Base-by-base conservation (phyloP, 2,113 vertebrate genomes). In the Sapajus apella region DNA sequence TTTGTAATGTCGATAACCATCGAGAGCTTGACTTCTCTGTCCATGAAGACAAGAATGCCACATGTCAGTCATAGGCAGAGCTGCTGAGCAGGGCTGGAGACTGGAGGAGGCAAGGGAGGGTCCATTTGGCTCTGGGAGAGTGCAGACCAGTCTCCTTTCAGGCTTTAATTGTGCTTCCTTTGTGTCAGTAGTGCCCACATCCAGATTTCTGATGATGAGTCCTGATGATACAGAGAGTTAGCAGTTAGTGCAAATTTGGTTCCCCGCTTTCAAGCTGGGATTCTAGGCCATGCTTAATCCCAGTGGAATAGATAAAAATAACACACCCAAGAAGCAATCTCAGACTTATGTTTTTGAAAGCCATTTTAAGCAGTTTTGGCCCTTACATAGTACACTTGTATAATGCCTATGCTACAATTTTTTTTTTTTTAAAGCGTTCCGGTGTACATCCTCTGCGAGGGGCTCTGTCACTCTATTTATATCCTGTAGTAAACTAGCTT, bases 1-100 rank as follows among this genome's bases (percentile, higher is more conserved):
- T 99, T 99, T 98, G 98, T 98, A 98, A 98, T 99, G 99, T 99
- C 99, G 99, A 99, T 99, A 99, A 99, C 99, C 99, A 99, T 99
- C 99, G 98, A 95, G 98, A 98, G 98, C 98, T 99, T 98, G 99
- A 99, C 99, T 98, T 99, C 98, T 98, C 98, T 98, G 99, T 98
- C 99, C 99, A 98, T 98, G 98, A 99, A 99, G 99, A 99, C 99
- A 99, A 98, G 99, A 99, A 99, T 99, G 99, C 99, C 99, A 99
- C 98, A 98, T 99, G 99, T 99, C 99, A 99, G 98, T 99, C 99
- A 99, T 97, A 98, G 81, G 32, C 84, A 98, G 97, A 97, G 91
- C 97, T 45, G 55, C 92, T 61, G 95, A 97, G 96, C 98, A 96
- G 96, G 97, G 94, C 96, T 97, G 68, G 97, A 96, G 97, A 93